phyloP scores from a whole-genome alignment of 2,113 vertebrate species.

The Phycodurus eques region DNA sequence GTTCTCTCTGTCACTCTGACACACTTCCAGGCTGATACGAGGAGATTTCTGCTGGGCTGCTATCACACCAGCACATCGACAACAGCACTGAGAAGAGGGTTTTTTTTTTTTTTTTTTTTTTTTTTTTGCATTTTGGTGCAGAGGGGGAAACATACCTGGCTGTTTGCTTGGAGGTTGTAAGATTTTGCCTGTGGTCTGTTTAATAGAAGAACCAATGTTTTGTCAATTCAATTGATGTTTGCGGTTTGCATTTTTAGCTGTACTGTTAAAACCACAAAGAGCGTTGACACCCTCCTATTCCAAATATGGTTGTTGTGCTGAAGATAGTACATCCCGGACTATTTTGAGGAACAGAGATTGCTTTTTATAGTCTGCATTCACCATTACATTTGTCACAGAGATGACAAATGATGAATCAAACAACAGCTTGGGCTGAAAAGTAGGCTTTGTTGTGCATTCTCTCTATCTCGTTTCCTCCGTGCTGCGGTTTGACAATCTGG shows the following conservation, averaged over 20 bases:
- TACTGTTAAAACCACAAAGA: background rate
- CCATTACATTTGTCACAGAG: slow-evolving; percentile 6
- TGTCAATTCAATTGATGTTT: background rate
- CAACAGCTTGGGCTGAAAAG: slow-evolving; percentile 6
- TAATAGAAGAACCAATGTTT: background rate
- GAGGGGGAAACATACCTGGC: slow-evolving; percentile 14
- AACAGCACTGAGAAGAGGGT: slow-evolving; percentile 25
- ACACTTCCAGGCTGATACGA: slow-evolving; percentile 59
- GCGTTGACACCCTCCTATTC: background rate
- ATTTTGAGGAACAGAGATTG: slow-evolving; percentile 16
- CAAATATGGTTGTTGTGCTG: background rate
- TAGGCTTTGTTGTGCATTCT: slow-evolving; percentile 12
- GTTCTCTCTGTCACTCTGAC: slow-evolving; percentile 59
- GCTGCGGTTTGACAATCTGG: slow-evolving; percentile 26
- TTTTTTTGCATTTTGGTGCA: slow-evolving; percentile 34
- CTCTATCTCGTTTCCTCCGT: background rate
- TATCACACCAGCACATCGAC: slow-evolving; percentile 46
- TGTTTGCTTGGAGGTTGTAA: background rate
- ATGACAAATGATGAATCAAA: slow-evolving; percentile 13
- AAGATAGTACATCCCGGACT: slow-evolving; percentile 1
- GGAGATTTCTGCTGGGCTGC: slow-evolving; percentile 46
- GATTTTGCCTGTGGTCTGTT: background rate
- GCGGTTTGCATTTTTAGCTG: background rate
- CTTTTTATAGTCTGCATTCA: slow-evolving; percentile 33
- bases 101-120: too few relatives aligned